Base-by-base conservation (phyloP, 2,797 vertebrate genomes). In the Acropternis orthonyx region DNA sequence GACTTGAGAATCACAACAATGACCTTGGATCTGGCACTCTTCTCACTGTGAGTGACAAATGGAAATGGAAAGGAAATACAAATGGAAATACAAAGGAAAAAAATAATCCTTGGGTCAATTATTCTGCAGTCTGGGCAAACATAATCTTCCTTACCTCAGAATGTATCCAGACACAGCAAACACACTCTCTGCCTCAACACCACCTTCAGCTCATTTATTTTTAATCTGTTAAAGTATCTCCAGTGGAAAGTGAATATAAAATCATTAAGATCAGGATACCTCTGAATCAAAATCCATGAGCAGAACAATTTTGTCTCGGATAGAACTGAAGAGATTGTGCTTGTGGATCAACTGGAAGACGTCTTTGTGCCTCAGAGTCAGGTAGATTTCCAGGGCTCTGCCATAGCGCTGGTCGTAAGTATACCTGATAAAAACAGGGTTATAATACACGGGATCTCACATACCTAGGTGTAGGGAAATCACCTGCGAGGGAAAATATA, bases 231-330 rank as follows among this genome's bases (percentile, higher is more conserved):
- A 77, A 90, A 96, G 86, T 82, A 76, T 18, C 84, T 86, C 71
- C 7, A 65, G 18, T 69, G 63, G 73, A 95, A 94, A 92, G 20
- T 56, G 62, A 59, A 65, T 51, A 56, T 34, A 62, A 72, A 77
- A 94, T 48, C 69, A 94, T 92, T 84, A 84, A 75, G 94, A 93
- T 61, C 30, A 92, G 49, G 61, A 93, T 96, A 99, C 99, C 98
- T 99, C 99, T 94, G 98, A 99, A 97, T 99, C 99, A 95, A 99
- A 99, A 95, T 99, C 99, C 99, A 99, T 99, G 96, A 99, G 98
- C 66, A 99, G 98, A 41, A 99, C 99, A 54, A 99, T 99, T 97
- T 99, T 99, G 97, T 99, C 99, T 95, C 99, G 99, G 94, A 99
- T 99, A 85, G 99, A 99, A 88, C 98, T 98, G 97, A 99, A 99